Base-by-base conservation (phyloP, 2,113 vertebrate species). In the Nothocercus nigrocapillus region DNA sequence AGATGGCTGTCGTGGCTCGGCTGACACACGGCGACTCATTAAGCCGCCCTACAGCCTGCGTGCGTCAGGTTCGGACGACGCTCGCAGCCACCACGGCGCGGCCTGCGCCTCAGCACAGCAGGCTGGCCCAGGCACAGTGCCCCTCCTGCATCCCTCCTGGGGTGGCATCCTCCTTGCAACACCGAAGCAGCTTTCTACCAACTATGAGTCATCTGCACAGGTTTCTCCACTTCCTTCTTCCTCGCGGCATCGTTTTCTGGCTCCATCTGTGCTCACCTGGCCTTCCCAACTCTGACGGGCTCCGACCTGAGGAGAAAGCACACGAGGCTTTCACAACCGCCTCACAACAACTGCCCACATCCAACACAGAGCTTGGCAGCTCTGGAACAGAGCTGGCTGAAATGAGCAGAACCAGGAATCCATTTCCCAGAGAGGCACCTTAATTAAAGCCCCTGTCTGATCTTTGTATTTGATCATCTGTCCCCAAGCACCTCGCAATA, bases 131-230 rank as follows among this genome's bases (percentile, higher is more conserved):
- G 66, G 34, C 5, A 51, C 5, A 81, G 38, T 63, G 7, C 16
- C 53, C 59, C 15, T 42, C 30, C 18, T 45, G 28, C 30, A 82
- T 8, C 4, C 7, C 6, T 61, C 79, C 47, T 49, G 3, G 1
- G 6, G 21, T 53, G 25, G 49, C 2, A 7, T 78, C 8, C 7
- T 12, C 34, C 47, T 15, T 0, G 1, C 22, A 58, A 15, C 0
- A 1, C 0, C 0, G 25, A 72, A 89, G 82, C 11, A 4, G 2
- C 2, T 89, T 89, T 56, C 0, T 0, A 22, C 28, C 25, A 94
- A 10, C 47, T 81, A 17, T 2, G 3, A 67, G 24, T 14, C 30
- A 19, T 38, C 27, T 14, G 11, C 21, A 27, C 3, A 0, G 9
- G 11, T 76, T 22, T 89, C 2, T 0, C 4, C 18, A 2, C 15